These are phyloP conservation scores for Drosophila takahashii DNA, from an alignment of 1,140 invertebrate species.

Conservation along the genomic window DNA sequence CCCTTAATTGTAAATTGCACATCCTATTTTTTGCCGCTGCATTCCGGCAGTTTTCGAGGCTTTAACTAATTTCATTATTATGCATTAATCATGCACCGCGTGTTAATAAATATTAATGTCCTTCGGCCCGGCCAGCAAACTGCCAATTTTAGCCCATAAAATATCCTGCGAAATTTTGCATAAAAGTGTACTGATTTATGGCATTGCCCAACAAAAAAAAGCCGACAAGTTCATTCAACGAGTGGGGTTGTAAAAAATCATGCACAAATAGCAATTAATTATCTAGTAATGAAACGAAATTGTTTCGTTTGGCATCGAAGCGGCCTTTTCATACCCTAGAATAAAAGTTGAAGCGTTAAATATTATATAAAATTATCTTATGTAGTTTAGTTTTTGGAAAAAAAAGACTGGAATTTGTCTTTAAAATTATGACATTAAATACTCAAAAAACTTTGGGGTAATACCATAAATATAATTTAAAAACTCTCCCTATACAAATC, in stretches of 20 bases:
- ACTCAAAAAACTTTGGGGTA: too few species aligned
- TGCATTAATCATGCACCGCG: slow-evolving; percentile 74
- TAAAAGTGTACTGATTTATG: slow-evolving; percentile 74
- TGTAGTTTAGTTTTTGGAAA: too few species aligned
- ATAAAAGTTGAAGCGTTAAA: neutral
- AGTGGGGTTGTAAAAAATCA: slow-evolving; percentile 35
- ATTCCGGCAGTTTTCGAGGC: slow-evolving; percentile 14
- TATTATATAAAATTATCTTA: neutral
- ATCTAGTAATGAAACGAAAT: slow-evolving; percentile 55
- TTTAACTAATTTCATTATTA: slow-evolving; percentile 77
- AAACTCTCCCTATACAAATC: too few species aligned
- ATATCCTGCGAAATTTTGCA: slow-evolving; percentile 72
- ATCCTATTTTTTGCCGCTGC: slow-evolving; percentile 9
- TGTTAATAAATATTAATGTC: slow-evolving; percentile 81
- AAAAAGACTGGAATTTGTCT: too few species aligned
- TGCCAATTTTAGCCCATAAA: slow-evolving; percentile 77
- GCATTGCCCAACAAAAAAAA: slow-evolving; percentile 29
- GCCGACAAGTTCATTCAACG: slow-evolving; percentile 65
- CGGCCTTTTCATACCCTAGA: slow-evolving; percentile 21
- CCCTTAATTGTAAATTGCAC: slow-evolving; percentile 52
- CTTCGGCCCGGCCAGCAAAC: slow-evolving; percentile 48
- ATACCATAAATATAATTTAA: too few species aligned
- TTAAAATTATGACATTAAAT: too few species aligned
- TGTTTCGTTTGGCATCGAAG: too few species aligned
- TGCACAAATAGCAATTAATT: slow-evolving; percentile 71